Base-by-base conservation (phyloP, 2,888 invertebrate species). In the Cerceris rybyensis region DNA sequence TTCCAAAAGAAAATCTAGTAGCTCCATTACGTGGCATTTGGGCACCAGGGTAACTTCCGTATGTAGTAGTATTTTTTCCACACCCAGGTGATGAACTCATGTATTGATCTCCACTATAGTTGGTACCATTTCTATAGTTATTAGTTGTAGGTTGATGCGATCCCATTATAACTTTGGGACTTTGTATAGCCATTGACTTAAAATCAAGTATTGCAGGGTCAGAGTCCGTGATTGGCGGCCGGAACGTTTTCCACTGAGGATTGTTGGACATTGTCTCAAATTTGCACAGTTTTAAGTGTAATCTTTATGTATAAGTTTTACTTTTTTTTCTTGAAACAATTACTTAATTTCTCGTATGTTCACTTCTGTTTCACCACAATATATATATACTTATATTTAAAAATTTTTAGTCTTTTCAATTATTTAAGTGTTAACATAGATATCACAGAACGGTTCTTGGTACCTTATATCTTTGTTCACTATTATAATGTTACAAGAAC, bases 191-290 rank as follows among this genome's bases (percentile, higher is more conserved):
- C 93, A 96, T 94, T 91, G 96, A 95, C 94, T 97, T 95, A 93
- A 96, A 96, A 92, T 97, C 96, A 92, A 96, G 95, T 93, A 96
- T 95, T 92, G 96, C 95, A 90, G 95, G 94, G 93, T 97, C 96
- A 92, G 96, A 95, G 94, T 96, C 96, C 94, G 96, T 95, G 94
- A 95, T 95, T 94, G 96, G 96, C 96, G 97, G 96, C 95, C 97
- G 97, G 96, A 97, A 96, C 93, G 95, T 95, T 94, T 96, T 96
- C 96, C 96, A 96, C 96, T 96, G 96, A 96, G 96, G 95, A 96
- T 96, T 96, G 93, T 94, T 96, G 93, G 96, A 96, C 96, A 96
- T 96, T 90, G 92, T 91, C 84, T 91, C 87, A 84, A 90, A 90
- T 86, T 89, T 87, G 83, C 86, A 81, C 85, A 86, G 78, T 85